Conservation (phyloP, 2,888 invertebrate species). For the Ophion ventricosus region DNA sequence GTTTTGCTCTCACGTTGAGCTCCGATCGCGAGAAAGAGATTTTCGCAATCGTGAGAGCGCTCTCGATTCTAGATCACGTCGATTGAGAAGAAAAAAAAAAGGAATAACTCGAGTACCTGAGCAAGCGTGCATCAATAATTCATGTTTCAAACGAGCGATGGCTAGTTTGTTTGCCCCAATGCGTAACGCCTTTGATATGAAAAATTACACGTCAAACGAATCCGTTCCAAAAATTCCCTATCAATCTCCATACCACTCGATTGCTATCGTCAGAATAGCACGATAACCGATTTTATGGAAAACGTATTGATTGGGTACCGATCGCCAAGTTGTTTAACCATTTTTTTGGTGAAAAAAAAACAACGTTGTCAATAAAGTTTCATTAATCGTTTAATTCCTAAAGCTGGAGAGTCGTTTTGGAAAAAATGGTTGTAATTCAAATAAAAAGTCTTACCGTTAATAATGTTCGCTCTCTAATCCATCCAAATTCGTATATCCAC, state of each 20-base stretch:
- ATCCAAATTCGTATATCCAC: constrained; percentile 64
- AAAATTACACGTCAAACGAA: neutral
- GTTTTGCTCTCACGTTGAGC: constrained; percentile 54
- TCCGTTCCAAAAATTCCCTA: neutral
- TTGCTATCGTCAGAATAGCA: too few species aligned
- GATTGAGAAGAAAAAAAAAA: constrained; percentile 18
- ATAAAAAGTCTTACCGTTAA: constrained; percentile 50
- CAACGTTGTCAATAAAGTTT: neutral
- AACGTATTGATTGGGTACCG: neutral
- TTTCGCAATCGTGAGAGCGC: constrained; percentile 58
- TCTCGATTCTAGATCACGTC: constrained; percentile 50
- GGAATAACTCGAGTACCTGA: constrained; percentile 23
- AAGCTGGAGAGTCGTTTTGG: too few species aligned
- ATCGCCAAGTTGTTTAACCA: neutral
- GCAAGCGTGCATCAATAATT: constrained; percentile 48
- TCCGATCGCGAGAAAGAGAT: constrained; percentile 54
- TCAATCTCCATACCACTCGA: neutral
- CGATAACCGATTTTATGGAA: too few species aligned
- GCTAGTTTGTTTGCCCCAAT: constrained; percentile 12
- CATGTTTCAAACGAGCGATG: constrained; percentile 13
- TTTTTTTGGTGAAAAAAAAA: neutral
- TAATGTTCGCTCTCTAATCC: constrained; percentile 60
- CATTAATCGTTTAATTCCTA: too few species aligned
- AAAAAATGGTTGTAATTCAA: too few species aligned
- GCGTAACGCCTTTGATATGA: neutral